Evolutionary conservation across 1,140 invertebrate genomes (phyloP).

Genomic region (Neelides sp.): DNA sequence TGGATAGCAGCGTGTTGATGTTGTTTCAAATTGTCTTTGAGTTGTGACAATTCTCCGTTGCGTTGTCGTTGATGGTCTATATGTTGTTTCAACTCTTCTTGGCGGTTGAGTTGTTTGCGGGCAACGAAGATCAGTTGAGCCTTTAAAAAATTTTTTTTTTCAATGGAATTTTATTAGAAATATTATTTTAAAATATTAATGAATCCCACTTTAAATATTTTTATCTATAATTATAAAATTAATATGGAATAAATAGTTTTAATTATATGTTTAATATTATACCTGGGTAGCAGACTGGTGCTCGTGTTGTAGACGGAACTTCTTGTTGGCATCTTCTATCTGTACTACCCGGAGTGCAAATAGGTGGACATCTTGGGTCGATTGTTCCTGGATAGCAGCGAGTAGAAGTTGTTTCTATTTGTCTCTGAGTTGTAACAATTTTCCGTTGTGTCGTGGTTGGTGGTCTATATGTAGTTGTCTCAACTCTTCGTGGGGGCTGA

Average conservation of each 20-base stretch:
- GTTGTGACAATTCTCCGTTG: background rate
- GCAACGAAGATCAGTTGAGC: conserved; percentile 46
- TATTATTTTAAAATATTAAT: background rate
- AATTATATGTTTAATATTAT: conserved; percentile 36
- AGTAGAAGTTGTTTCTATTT: conserved; percentile 31
- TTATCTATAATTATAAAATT: background rate
- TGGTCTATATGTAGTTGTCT: background rate
- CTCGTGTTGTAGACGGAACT: conserved; percentile 14
- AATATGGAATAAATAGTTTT: conserved; percentile 32
- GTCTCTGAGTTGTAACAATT: conserved; percentile 33
- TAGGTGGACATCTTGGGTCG: conserved; percentile 34
- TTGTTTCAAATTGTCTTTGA: conserved; percentile 12
- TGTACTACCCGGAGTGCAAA: too few species aligned
- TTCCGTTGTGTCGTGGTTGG: conserved; percentile 30
- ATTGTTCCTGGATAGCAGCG: conserved; percentile 35
- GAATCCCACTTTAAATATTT: background rate
- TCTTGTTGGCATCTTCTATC: too few species aligned
- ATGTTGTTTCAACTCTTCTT: conserved; percentile 3
- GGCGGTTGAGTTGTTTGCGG: conserved; percentile 31
- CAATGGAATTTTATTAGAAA: background rate
- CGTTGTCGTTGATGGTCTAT: conserved; percentile 3
- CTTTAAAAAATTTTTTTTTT: conserved; percentile 20
- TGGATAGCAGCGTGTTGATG: conserved; percentile 33
- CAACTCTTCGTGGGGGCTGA: conserved; percentile 29
- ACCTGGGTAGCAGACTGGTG: conserved; percentile 32